A percentile compares a stretch with the other conserved stretches of the same genome.
These are phyloP conservation scores for Pinna nobilis DNA, from an alignment of 1,140 invertebrate species.

Conservation along the genomic window DNA sequence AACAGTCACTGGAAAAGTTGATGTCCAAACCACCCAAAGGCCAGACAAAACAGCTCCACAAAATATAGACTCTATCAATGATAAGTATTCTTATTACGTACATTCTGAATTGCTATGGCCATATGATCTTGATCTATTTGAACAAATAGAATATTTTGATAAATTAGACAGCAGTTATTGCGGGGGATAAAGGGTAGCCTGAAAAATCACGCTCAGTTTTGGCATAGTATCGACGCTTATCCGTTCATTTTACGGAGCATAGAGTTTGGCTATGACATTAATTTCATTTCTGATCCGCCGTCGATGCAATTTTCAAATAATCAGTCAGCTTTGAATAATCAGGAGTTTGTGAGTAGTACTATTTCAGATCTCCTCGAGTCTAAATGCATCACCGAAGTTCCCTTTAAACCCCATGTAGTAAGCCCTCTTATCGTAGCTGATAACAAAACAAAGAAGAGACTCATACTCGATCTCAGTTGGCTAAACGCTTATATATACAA, in stretches of 20 bases:
- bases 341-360: conserved; percentile 8
- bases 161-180: neutral
- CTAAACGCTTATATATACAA: conserved; percentile 21
- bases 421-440: conserved; percentile 15
- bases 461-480: conserved; percentile 24
- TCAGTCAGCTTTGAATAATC: conserved; percentile 4
- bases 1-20: too few species aligned
- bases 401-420: neutral
- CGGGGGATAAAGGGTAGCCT: neutral
- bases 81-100: too few species aligned
- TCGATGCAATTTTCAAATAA: conserved; percentile 13
- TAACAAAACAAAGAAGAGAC: conserved; percentile 9
- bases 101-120: too few species aligned
- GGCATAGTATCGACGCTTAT: neutral
- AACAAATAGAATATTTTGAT: conserved; percentile 16
- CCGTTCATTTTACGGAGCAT: conserved; percentile 11
- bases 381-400: neutral
- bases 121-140: neutral
- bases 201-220: neutral
- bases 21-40: too few species aligned
- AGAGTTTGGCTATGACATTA: conserved; percentile 14
- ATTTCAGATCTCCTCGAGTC: conserved; percentile 2
- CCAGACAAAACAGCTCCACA: too few species aligned
- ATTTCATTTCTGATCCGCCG: neutral
- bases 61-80: too few species aligned